Conservation (phyloP, 2,113 vertebrate species). For the Hylia prasina region DNA sequence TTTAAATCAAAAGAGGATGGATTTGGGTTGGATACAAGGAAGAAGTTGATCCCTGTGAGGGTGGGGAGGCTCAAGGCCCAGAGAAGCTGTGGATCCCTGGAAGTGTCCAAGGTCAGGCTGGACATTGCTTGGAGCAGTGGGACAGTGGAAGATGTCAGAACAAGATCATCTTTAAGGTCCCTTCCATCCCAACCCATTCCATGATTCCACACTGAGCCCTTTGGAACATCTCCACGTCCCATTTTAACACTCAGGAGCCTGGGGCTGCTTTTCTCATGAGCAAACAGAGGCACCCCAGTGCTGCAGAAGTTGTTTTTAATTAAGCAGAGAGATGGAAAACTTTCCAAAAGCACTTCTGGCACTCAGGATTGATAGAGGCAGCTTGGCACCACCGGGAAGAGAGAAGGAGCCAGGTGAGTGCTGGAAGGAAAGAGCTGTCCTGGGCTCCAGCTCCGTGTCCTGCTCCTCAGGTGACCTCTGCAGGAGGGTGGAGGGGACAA, state of each 20-base stretch:
- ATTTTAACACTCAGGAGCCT: background rate
- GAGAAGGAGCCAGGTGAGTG: background rate
- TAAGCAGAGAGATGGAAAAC: background rate
- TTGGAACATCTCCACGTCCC: background rate
- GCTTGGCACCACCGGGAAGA: background rate
- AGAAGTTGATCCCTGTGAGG: background rate
- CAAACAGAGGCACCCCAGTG: background rate
- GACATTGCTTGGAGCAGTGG: background rate
- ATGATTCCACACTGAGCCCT: background rate
- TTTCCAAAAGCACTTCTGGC: background rate
- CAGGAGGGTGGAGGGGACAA: background rate
- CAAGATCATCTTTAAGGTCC: background rate
- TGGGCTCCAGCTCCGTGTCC: background rate
- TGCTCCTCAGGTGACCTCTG: background rate
- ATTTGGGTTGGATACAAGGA: background rate
- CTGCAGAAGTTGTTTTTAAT: background rate
- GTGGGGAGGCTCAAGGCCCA: background rate
- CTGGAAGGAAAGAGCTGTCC: background rate
- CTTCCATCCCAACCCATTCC: background rate
- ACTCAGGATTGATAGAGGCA: background rate
- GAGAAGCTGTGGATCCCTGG: background rate
- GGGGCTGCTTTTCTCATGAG: background rate
- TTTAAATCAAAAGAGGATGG: background rate
- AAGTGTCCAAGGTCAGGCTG: background rate
- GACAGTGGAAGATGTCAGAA: rapidly evolving